Percentiles rank a stretch among this genome's conserved stretches.
Evolutionary conservation across 2,797 vertebrate species (phyloP).

Genomic region (Sebastes nivosus): DNA sequence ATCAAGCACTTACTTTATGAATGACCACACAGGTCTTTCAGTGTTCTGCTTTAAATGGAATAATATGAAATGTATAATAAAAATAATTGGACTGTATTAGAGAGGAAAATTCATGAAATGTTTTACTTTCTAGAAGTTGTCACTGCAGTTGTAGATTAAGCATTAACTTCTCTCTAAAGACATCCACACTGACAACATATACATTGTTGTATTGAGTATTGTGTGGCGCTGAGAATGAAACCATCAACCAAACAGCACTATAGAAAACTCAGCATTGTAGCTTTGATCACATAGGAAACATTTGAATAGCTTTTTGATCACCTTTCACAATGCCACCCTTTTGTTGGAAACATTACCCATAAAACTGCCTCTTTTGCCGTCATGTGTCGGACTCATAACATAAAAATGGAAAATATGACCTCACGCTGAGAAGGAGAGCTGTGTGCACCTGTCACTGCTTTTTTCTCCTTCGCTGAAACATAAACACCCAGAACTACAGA

Average conservation of each 20-base stretch:
- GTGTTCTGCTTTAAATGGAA: not conserved
- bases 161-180: not conserved
- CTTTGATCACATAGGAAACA: conserved; percentile 38
- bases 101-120: not conserved
- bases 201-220: not conserved
- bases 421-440: not conserved
- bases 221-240: conserved; percentile 25
- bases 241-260: not conserved
- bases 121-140: not conserved
- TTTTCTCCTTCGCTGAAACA: not conserved
- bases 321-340: not conserved
- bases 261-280: conserved; percentile 8
- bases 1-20: no score
- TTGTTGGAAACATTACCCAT: not conserved
- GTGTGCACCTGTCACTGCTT: conserved; percentile 30
- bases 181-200: not conserved
- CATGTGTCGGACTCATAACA: not conserved
- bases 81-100: accelerated
- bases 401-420: conserved; percentile 47
- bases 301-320: conserved; percentile 33
- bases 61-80: not conserved
- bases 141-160: not conserved
- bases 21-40: not conserved
- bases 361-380: conserved; percentile 1
- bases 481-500: not conserved